Conservation (phyloP, 1,140 invertebrate genomes). For the Elysia chlorotica region DNA sequence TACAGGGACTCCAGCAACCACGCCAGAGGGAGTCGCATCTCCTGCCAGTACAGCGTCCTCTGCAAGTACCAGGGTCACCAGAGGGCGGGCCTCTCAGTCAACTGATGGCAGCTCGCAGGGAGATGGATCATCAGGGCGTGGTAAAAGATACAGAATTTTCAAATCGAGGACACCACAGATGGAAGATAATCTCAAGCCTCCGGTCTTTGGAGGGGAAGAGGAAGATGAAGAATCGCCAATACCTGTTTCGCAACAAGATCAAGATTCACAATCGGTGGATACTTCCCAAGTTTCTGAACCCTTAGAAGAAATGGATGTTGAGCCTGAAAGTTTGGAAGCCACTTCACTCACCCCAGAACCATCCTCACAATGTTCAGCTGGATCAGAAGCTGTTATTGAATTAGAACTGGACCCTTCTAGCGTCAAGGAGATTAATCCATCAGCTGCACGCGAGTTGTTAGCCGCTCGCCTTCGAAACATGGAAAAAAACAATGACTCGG, state of each 20-base stretch:
- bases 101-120: slow-evolving; percentile 2
- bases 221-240: slow-evolving; percentile 14
- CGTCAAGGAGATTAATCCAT: not conserved
- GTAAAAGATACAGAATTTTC: slow-evolving; percentile 30
- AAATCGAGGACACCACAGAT: slow-evolving; percentile 29
- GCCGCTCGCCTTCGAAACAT: slow-evolving; percentile 1
- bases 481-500: slow-evolving; percentile 8
- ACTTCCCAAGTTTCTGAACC: too few relatives aligned
- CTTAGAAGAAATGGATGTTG: too few relatives aligned
- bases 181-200: slow-evolving; percentile 10
- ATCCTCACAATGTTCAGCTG: not conserved
- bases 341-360: not conserved
- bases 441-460: slow-evolving; percentile 4
- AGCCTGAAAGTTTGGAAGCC: not conserved
- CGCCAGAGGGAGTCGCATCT: too few relatives aligned
- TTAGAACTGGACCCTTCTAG: not conserved
- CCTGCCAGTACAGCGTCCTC: too few relatives aligned
- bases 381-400: not conserved
- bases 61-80: too few relatives aligned
- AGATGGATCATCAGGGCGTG: not conserved
- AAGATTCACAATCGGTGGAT: too few relatives aligned
- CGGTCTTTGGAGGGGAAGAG: slow-evolving; percentile 16
- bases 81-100: too few relatives aligned
- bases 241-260: too few relatives aligned
- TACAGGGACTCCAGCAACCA: too few relatives aligned